phyloP scores from a whole-genome alignment of 1,140 invertebrate species.

The Rhyzopertha dominica region DNA sequence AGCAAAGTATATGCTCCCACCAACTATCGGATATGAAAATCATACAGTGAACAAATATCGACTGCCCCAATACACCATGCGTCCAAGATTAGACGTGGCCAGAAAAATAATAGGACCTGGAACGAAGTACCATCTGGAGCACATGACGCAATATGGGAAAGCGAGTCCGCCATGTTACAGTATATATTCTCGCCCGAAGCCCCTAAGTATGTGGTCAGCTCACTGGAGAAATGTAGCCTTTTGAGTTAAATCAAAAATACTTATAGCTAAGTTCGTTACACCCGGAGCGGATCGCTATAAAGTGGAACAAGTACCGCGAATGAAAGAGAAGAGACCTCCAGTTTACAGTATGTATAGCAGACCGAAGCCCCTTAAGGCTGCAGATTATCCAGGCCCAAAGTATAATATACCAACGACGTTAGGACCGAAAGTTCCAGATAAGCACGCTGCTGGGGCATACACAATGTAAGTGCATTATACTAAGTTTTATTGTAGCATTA shows the following conservation, averaged over 20 bases:
- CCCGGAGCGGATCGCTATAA: slow-evolving; percentile 56
- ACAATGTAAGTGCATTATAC: slow-evolving; percentile 48
- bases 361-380: slow-evolving; percentile 22
- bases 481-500: not conserved
- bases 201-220: slow-evolving; percentile 22
- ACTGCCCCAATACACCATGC: slow-evolving; percentile 57
- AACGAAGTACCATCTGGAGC: slow-evolving; percentile 49
- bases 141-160: slow-evolving; percentile 45
- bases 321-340: slow-evolving; percentile 48
- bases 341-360: slow-evolving; percentile 53
- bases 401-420: slow-evolving; percentile 48
- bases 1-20: slow-evolving; percentile 55
- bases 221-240: not conserved
- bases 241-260: not conserved
- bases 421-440: slow-evolving; percentile 43
- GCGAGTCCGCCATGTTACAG: slow-evolving; percentile 47
- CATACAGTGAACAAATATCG: slow-evolving; percentile 55
- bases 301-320: slow-evolving; percentile 47
- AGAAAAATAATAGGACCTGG: slow-evolving; percentile 45
- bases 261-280: slow-evolving; percentile 31
- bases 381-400: slow-evolving; percentile 54
- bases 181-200: slow-evolving; percentile 29
- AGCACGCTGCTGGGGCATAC: slow-evolving; percentile 44
- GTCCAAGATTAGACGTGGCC: slow-evolving; percentile 31
- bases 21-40: slow-evolving; percentile 51